Percentiles rank a stretch among this genome's conserved stretches.
Conservation (phyloP, 2,888 invertebrate genomes). For the Oscheius myriophilus region DNA sequence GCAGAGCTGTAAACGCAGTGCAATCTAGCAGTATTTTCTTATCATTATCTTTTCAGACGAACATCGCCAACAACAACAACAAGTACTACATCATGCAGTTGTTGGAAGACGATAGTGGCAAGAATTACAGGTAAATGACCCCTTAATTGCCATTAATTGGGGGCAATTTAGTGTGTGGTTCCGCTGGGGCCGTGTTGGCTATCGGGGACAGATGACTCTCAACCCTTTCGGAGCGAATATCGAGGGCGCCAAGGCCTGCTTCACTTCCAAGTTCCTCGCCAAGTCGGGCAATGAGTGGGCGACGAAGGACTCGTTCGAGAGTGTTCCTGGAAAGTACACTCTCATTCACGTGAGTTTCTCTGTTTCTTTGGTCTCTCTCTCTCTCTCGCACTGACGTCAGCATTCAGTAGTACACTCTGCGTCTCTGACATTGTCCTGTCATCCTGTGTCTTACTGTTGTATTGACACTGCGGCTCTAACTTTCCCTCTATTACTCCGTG, state of each 20-base stretch:
- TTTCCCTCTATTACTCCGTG: too few relatives aligned
- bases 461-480: too few relatives aligned
- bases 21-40: neutral
- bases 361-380: neutral
- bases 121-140: conserved; percentile 64
- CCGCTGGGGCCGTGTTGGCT: conserved; percentile 75
- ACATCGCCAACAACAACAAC: conserved; percentile 75
- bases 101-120: conserved; percentile 71
- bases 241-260: conserved; percentile 72
- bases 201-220: conserved; percentile 73
- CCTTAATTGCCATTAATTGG: neutral
- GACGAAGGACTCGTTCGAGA: conserved; percentile 15
- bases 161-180: conserved; percentile 72
- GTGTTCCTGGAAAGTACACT: conserved; percentile 28
- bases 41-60: conserved; percentile 71
- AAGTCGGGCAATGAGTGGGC: conserved; percentile 73
- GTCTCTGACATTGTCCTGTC: too few relatives aligned
- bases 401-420: neutral
- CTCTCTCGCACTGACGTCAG: too few relatives aligned
- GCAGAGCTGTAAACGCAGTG: neutral
- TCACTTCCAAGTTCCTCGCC: conserved; percentile 74
- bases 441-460: too few relatives aligned
- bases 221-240: conserved; percentile 71
- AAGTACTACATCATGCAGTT: conserved; percentile 75
- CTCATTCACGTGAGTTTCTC: conserved; percentile 23